Base-by-base conservation (phyloP, 2,797 vertebrate species). In the Simalia tracyae region DNA sequence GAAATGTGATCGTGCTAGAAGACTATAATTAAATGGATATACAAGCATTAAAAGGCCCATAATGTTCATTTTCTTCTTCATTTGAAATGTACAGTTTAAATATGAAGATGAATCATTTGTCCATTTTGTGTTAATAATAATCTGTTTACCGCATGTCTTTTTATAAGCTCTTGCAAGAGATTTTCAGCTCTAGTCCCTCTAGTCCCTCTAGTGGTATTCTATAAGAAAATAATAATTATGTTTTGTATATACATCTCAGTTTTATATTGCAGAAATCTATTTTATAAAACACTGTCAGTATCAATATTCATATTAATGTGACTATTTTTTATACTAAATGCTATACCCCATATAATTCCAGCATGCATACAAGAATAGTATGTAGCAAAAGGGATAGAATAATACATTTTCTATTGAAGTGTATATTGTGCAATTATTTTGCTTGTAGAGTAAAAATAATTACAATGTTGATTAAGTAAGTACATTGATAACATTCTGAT, bases 181-280 rank as follows among this genome's bases (percentile, higher is more conserved):
- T 97, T 97, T 95, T 91, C 95, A 93, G 97, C 97, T 96, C 94
- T 94, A 97, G 36, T 81, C 19, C 72, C 72, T 46, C 92, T 97
- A 95, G 97, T 97, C 97, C 97, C 97, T 97, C 97, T 98, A 97
- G 97, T 97, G 97, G 97, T 89, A 95, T 94, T 46, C 85, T 9
- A 8, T 26, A 12, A 96, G 84, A 94, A 96, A 95, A 2, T 94
- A 95, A 84, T 28, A 93, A 89, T 72, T 86, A 86, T 9, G 84
- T 81, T 36, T 50, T 31, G 36, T 61, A 90, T 93, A 61, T 72
- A 90, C 3, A 6, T 26, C 7, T 87, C 36, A 85, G 60, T 85
- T 6, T 19, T 1, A 4, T 3, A 2, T 1, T 42, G 3, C 11
- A 68, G 15, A 91, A 92, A 91, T 26, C 17, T 54, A 17, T 2